These are phyloP conservation scores for Hormiphora californensis DNA, from an alignment of 37 sponge, comb jelly and placozoan species.

Conservation along the genomic window DNA sequence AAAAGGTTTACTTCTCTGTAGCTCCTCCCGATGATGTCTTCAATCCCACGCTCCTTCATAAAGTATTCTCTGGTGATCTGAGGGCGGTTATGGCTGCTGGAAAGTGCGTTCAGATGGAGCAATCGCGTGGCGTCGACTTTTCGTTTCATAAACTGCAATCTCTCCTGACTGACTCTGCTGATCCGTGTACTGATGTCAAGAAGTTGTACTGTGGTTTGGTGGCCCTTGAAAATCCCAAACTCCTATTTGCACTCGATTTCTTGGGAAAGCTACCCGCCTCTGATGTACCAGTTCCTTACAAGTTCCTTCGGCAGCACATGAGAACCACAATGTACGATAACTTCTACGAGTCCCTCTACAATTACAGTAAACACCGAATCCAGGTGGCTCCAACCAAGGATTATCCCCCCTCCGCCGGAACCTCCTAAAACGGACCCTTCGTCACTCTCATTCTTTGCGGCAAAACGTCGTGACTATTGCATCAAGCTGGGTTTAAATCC, in stretches of 20 bases:
- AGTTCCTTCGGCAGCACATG: constrained; percentile 8
- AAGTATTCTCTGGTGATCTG: constrained; percentile 8
- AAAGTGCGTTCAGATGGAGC: constrained; percentile 6
- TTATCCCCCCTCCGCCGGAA: too few relatives aligned
- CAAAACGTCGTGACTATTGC: neutral
- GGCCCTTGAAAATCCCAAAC: constrained; percentile 38
- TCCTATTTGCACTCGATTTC: constrained; percentile 22
- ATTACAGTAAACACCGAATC: neutral
- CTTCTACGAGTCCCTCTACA: neutral
- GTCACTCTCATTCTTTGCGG: neutral
- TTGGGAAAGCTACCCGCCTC: neutral
- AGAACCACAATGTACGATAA: constrained; percentile 17
- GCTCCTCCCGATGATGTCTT: constrained; percentile 36
- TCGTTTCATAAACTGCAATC: neutral
- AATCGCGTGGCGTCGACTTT: neutral
- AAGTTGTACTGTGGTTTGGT: constrained; percentile 16
- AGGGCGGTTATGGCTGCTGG: neutral
- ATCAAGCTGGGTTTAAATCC: neutral
- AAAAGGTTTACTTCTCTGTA: neutral
- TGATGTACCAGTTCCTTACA: constrained; percentile 44
- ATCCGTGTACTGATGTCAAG: neutral
- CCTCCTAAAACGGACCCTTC: neutral
- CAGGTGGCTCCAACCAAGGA: too few relatives aligned
- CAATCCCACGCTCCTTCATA: neutral
- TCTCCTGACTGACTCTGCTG: neutral